Base-by-base conservation (phyloP, 2,113 vertebrate species). In the Sphaerodactylus townsendi region DNA sequence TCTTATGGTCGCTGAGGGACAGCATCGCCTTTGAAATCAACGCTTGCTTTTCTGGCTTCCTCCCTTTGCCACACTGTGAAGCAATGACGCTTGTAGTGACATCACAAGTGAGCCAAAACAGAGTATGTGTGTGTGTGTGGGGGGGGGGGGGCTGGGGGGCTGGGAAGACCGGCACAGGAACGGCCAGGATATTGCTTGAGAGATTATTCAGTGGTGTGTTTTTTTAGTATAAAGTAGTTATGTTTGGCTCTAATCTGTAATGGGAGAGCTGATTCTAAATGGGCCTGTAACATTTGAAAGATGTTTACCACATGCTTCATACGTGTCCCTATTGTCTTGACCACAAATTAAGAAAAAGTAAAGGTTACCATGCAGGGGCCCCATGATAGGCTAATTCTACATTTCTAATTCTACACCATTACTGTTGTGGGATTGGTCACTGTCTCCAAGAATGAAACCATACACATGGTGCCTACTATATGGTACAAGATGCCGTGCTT, bases 11-110 rank as follows among this genome's bases (percentile, higher is more conserved):
- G 0, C 6, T 37, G 39, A 64, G 19, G 79, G 68, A 44, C 78
- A 53, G 62, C 28, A 30, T 70, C 62, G 30, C 25, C 9, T 1
- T 23, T 46, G 50, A 1, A 0, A 83, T 56, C 28, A 71, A 53
- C 48, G 19, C 81, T 81, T 15, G 1, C 33, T 87, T 85, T 0
- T 6, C 59, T 5, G 2, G 70, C 75, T 62, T 62, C n/a, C 9
- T 72, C 62, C n/a, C 25, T 35, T 13, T 68, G 66, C 83, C 85
- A 89, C 80, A 30, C 66, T 50, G 21, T 65, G 56, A 77, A 89
- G 44, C 5, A 44, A n/a, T 79, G 71, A 86, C 9, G n/a, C 75
- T 89, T 28, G 56, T 19, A 65, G 77, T 86, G 85, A 86, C 88
- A 86, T 84, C 66, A 86, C 77, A 81, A 77, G 72, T 76, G 56